These are phyloP conservation scores for Leuciscus idus DNA, from an alignment of 2,113 vertebrate genomes.

Conservation along the genomic window DNA sequence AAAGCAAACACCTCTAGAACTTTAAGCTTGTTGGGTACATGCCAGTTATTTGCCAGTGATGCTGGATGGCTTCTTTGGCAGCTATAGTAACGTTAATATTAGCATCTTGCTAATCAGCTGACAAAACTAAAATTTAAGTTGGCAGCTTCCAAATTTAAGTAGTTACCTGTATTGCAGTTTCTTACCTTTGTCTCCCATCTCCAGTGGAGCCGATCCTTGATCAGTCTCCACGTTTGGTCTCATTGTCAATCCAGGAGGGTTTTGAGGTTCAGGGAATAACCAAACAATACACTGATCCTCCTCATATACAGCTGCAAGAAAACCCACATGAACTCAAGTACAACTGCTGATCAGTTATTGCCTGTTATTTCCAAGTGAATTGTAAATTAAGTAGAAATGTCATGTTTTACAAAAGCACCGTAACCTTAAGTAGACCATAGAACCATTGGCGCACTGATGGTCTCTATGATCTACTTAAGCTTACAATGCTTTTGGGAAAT, in stretches of 20 bases:
- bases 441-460: not conserved
- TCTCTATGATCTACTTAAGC: not conserved
- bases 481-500: not conserved
- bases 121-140: not conserved
- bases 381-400: not conserved
- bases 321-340: not conserved
- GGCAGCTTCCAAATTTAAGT: not conserved
- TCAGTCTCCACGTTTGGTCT: conserved; percentile 21
- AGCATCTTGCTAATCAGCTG: no score
- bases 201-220: conserved; percentile 5
- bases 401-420: not conserved
- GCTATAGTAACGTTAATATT: not conserved
- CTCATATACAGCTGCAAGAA: conserved; percentile 10
- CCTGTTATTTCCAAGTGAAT: not conserved
- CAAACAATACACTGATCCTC: not conserved
- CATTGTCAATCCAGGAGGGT: conserved; percentile 18
- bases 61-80: not conserved
- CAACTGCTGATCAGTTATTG: not conserved
- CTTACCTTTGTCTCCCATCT: conserved; percentile 39
- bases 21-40: not conserved
- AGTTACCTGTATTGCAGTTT: not conserved
- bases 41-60: not conserved
- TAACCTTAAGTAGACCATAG: not conserved
- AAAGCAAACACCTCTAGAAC: not conserved
- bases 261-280: not conserved